These are phyloP conservation scores for Drosophila orena DNA, from an alignment of 1,140 invertebrate species.

Conservation along the genomic window DNA sequence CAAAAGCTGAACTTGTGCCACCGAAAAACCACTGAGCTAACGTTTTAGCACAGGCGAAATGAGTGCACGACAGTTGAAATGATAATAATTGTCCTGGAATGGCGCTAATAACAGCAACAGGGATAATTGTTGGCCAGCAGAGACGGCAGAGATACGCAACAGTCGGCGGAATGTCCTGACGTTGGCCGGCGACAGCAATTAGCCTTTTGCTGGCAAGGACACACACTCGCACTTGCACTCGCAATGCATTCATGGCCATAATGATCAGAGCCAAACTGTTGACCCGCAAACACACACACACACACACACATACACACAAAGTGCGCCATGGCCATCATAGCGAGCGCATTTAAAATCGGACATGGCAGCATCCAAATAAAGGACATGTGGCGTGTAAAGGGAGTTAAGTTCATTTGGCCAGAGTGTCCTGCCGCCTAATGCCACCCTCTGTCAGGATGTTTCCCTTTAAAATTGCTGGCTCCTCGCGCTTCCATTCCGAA, in stretches of 20 bases:
- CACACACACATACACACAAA: constrained; percentile 54
- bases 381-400: constrained; percentile 25
- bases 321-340: constrained; percentile 17
- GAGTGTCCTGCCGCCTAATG: constrained; percentile 7
- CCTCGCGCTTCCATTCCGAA: neutral
- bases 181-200: constrained; percentile 48
- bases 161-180: constrained; percentile 21
- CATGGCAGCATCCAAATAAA: constrained; percentile 32
- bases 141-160: constrained; percentile 28
- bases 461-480: constrained; percentile 2
- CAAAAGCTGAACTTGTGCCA: constrained; percentile 9
- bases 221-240: constrained; percentile 4
- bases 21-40: constrained; percentile 33
- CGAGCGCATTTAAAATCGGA: constrained; percentile 30
- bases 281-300: constrained; percentile 54
- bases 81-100: constrained; percentile 72
- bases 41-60: constrained; percentile 29
- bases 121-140: constrained; percentile 60
- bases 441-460: constrained; percentile 1
- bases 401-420: constrained; percentile 28
- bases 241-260: constrained; percentile 32
- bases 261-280: constrained; percentile 56
- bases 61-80: constrained; percentile 33
- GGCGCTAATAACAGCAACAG: constrained; percentile 71
- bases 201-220: constrained; percentile 39